Base-by-base conservation (phyloP, 2,797 vertebrate genomes). In the Chromobotia macracanthus region DNA sequence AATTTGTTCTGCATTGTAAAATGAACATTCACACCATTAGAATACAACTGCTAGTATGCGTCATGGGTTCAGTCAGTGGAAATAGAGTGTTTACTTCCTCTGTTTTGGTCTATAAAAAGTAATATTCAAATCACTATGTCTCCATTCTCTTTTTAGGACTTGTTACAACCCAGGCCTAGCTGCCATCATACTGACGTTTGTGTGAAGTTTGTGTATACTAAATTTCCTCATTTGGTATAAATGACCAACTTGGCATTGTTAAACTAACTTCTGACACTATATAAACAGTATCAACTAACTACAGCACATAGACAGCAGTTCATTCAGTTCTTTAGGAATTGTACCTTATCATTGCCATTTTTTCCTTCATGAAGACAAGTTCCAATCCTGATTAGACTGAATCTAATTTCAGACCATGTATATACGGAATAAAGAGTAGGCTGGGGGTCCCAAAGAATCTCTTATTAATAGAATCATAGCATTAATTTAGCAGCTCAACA, bases 21-120 rank as follows among this genome's bases (percentile, higher is more conserved):
- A 60, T 79, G 64, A 75, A 51, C 65, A 21, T 56, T 25, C 23
- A 3, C 12, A 46, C 21, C 70, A 71, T 23, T n/a, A 16, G 16
- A n/a, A 5, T 55, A 41, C 48, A 25, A 15, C 48, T 31, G 53
- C 53, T 70, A 23, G 38, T 16, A 74, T 48, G 79, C 83, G 69
- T 86, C 83, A 86, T 81, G 79, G 84, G 67, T 78, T 75, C 72
- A 81, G 55, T 35, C 75, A 38, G 84, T 83, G 83, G 83, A 84
- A 79, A 83, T 68, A 63, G 55, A 50, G 9, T 38, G 60, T 79
- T 48, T 83, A 82, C 79, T 86, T 86, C 85, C 85, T 84, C 83
- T 83, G 75, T 86, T 83, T 79, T 66, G 41, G 31, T 73, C 85
- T 86, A 84, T 83, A 84, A 84, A 86, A 84, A 83, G 85, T 82